These are phyloP conservation scores for Unio delphinus DNA, from an alignment of 2,888 invertebrate genomes.

Conservation along the genomic window DNA sequence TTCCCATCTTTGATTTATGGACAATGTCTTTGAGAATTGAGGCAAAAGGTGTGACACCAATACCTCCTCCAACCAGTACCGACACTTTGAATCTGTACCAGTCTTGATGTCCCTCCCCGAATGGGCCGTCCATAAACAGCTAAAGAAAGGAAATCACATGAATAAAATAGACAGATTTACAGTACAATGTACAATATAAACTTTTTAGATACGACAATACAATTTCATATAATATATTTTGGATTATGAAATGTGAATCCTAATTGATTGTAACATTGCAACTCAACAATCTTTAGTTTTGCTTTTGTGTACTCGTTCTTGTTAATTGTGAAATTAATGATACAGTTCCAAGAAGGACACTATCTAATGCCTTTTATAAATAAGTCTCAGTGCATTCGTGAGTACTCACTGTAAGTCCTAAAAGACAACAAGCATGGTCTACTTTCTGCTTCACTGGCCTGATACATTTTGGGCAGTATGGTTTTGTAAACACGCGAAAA, in stretches of 20 bases:
- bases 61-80: constrained; percentile 78
- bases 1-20: constrained; percentile 58
- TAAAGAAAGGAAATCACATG: constrained; percentile 28
- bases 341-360: too few relatives aligned
- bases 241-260: not conserved
- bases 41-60: constrained; percentile 79
- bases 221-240: not conserved
- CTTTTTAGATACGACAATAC: not conserved
- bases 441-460: too few relatives aligned
- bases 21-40: constrained; percentile 78
- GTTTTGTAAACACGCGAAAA: too few relatives aligned
- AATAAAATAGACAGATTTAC: not conserved
- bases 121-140: constrained; percentile 78
- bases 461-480: too few relatives aligned
- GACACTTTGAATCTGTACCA: constrained; percentile 78
- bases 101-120: constrained; percentile 79
- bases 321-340: too few relatives aligned
- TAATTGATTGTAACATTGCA: not conserved
- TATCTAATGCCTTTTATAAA: too few relatives aligned
- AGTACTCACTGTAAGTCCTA: too few relatives aligned
- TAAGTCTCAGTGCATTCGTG: too few relatives aligned
- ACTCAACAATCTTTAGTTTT: too few relatives aligned
- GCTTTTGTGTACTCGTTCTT: too few relatives aligned
- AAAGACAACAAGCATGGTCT: too few relatives aligned
- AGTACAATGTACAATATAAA: not conserved